These are phyloP conservation scores for Boloria selene DNA, from an alignment of 2,888 invertebrate genomes.

Conservation along the genomic window DNA sequence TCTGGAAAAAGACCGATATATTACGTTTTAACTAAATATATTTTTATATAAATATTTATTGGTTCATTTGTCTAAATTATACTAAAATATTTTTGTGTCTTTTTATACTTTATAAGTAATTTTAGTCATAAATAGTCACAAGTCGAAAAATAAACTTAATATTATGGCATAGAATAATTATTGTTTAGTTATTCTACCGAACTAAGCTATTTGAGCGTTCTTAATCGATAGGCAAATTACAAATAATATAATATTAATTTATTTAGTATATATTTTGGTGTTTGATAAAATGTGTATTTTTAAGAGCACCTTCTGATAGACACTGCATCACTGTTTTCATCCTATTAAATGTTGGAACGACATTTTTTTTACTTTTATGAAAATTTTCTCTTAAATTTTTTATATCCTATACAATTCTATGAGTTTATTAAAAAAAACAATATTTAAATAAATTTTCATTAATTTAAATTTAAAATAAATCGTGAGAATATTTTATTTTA, in stretches of 20 bases:
- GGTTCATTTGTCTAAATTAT: conserved; percentile 6
- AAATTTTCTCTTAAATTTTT: too few relatives aligned
- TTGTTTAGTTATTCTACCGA: conserved; percentile 53
- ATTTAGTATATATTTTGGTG: conserved; percentile 70
- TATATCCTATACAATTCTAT: too few relatives aligned
- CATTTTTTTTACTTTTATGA: background rate
- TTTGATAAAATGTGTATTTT: conserved; percentile 61
- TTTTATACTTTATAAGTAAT: conserved; percentile 12
- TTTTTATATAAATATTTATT: background rate
- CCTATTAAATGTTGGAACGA: conserved; percentile 2
- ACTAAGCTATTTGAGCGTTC: conserved; percentile 53
- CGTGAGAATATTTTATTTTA: too few relatives aligned
- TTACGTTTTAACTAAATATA: too few relatives aligned
- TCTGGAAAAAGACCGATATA: too few relatives aligned
- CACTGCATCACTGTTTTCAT: conserved; percentile 21
- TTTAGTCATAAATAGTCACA: conserved; percentile 20
- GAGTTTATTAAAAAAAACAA: too few relatives aligned
- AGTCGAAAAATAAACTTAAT: conserved; percentile 24
- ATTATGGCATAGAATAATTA: conserved; percentile 48
- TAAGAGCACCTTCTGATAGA: conserved; percentile 61
- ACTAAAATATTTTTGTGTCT: conserved; percentile 13
- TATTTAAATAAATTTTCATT: too few relatives aligned
- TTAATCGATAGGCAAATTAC: conserved; percentile 54
- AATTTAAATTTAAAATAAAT: too few relatives aligned
- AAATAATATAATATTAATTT: conserved; percentile 36